Base-by-base conservation (phyloP, 1,140 invertebrate species). In the Polypedilum vanderplanki region DNA sequence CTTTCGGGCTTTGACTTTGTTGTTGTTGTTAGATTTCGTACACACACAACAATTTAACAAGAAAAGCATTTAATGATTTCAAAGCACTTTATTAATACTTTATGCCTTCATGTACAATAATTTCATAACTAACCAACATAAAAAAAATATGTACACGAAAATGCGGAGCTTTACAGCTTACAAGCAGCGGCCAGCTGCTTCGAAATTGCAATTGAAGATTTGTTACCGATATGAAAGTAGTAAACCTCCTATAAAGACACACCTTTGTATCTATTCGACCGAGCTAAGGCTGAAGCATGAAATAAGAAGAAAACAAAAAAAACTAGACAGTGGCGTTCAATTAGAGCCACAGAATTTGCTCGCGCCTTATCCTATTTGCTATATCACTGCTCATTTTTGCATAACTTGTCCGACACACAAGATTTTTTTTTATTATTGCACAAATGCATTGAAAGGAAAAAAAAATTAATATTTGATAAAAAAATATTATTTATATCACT, bases 201-300 rank as follows among this genome's bases (percentile, higher is more conserved):
- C 65, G 46, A 70, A 70, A 70, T 70, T 70, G 65, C 65, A 70
- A 70, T 70, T 70, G 65, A 70, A 70, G 65, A 70, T 70, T 70
- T 70, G 65, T 70, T 70, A 70, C 65, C 65, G 65, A 70, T 70
- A 70, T 70, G 65, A 70, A 70, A 70, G 65, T 33, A 33, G 24
- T 70, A 70, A 70, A 70, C 46, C 65, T 70, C 65, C 65, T 70
- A 70, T 70, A 57, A n/a, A 70, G 65, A 70, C 65, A 70, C 65
- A 70, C 65, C 65, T 70, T 70, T 70, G 20, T 70, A 70, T 20
- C 65, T 57, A 57, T 57, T 70, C 65, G 65, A 70, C 8, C 9
- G n/a, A 70, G 46, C n/a, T 57, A 46, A 46, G 20, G 46, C n/a
- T 57, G 24, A 33, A 5, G 24, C 24, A 33, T 33, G 24, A 33